Base-by-base conservation (phyloP, 2,113 vertebrate genomes). In the Pimephales promelas region DNA sequence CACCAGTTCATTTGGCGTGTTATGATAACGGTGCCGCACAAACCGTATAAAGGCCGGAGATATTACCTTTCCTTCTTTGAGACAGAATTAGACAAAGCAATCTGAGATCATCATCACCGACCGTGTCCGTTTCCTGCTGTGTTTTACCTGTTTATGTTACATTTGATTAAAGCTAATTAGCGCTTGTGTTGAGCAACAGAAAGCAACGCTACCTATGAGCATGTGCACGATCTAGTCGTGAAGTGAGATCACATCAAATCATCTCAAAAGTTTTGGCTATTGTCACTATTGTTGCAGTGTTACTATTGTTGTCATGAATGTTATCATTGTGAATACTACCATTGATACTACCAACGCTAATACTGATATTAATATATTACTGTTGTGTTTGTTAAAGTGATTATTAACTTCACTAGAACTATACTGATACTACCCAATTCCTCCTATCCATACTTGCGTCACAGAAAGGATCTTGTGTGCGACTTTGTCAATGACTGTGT, bases 141-240 rank as follows among this genome's bases (percentile, higher is more conserved):
- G 84, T 87, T 86, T 88, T 84, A 68, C 57, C 61, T 79, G 75
- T 77, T 80, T 57, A 75, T 57, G 76, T 64, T 43, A 59, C 36
- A 45, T 62, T 4, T 43, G 56, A 43, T 57, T 40, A 59, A 40
- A 77, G 54, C 22, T 79, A 62, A 79, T 31, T 47, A 62, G 57
- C 26, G 57, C 56, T 62, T 14, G 76, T 62, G 76, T 31, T 79
- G 76, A 61, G 36, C 40, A 43, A 45, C 76, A 62, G 14, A 45
- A 45, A 28, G 36, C 57, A 45, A 57, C 9, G 36, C 36, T 79
- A 57, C 3, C 57, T 6, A 8, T 7, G n/a, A 20, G 52, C 5
- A 3, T 77, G 54, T 40, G 34, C 16, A 7, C 3, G 13, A 20
- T 20, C 34, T 11, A 70, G 34, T n/a, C 34, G 2, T 66, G 62